Percentiles rank a stretch among this genome's conserved stretches.
Evolutionary conservation across 2,797 vertebrate genomes (phyloP).

Genomic region (Hyperoplus immaculatus): DNA sequence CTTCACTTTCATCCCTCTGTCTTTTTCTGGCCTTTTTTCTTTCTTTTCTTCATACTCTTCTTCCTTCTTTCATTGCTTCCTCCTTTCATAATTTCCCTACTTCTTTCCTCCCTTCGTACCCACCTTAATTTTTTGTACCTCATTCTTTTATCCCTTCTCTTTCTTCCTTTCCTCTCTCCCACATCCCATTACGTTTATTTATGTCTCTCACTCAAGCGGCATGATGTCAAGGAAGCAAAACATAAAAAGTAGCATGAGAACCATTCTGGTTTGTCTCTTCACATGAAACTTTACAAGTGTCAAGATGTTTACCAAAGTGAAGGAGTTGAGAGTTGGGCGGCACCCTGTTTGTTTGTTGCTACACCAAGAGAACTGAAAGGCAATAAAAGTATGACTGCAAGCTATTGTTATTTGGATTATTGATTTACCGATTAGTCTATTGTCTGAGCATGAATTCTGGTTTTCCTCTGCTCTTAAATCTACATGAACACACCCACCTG

Average conservation of each 20-base stretch:
- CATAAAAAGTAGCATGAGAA: background rate
- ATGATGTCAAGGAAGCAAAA: constrained; percentile 12
- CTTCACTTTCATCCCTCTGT: background rate
- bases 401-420: background rate
- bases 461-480: background rate
- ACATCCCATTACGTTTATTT: no score
- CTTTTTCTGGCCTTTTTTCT: background rate
- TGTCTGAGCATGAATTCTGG: background rate
- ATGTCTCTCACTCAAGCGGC: background rate
- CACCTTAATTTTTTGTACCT: background rate
- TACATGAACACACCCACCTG: background rate
- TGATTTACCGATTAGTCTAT: background rate
- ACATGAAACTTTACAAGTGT: background rate
- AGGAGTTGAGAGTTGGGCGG: constrained; percentile 9
- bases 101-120: background rate
- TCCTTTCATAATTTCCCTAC: no score
- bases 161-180: no score
- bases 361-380: background rate
- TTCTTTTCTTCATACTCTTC: no score
- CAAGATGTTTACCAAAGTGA: constrained; percentile 30
- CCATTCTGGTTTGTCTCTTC: constrained; percentile 18
- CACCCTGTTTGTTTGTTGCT: constrained; percentile 23
- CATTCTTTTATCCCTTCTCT: no score
- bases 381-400: background rate
- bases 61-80: no score